A percentile compares a stretch with the other conserved stretches of the same genome.
Conservation (phyloP, 2,797 vertebrate species). For the Liasis olivaceus region DNA sequence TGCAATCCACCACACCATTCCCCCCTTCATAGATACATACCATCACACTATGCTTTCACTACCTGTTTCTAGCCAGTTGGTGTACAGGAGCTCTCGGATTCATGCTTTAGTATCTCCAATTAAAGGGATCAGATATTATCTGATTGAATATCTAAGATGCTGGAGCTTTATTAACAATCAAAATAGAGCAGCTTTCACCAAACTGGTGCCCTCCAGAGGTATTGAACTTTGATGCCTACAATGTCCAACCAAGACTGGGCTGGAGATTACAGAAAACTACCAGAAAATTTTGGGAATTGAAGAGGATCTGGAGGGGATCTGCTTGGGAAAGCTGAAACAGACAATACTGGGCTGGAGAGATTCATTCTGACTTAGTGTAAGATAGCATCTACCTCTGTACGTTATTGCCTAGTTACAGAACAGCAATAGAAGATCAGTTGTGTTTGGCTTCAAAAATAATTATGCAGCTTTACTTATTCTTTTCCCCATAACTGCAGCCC, state of each 20-base stretch:
- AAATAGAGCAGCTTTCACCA: not conserved
- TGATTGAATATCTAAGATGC: not conserved
- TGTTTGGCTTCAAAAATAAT: no score
- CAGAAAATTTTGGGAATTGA: not conserved
- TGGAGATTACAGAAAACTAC: not conserved
- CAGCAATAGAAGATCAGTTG: not conserved
- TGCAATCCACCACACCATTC: no score
- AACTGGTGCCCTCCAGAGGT: not conserved
- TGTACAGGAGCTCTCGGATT: not conserved
- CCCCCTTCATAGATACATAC: no score
- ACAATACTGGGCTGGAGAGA: not conserved
- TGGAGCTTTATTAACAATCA: not conserved
- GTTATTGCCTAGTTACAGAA: not conserved
- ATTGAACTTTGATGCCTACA: not conserved
- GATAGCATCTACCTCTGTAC: not conserved
- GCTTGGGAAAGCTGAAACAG: not conserved
- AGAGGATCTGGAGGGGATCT: not conserved
- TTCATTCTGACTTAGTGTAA: not conserved
- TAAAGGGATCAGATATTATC: not conserved
- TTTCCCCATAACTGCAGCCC: not conserved
- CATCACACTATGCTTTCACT: not conserved
- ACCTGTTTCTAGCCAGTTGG: not conserved
- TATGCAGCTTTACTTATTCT: not conserved
- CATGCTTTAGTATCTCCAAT: not conserved
- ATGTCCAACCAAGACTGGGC: not conserved